Evolutionary conservation across 2,113 vertebrate species (phyloP), one percentile per base, ranked within the genome.

Genomic region (Forbesichthys papilliferus): DNA sequence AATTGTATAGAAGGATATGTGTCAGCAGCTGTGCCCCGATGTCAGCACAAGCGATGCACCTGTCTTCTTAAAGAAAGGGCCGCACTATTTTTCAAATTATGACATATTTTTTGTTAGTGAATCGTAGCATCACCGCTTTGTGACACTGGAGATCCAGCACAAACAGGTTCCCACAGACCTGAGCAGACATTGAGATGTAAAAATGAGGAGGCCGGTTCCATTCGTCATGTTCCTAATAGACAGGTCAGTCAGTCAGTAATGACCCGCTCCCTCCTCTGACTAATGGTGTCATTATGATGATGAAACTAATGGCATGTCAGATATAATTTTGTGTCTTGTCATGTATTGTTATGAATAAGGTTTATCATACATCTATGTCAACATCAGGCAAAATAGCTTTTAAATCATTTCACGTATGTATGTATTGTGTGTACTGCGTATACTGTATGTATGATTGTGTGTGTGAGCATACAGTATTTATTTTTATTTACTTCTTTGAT

Each of bases 1-100:
- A 77, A 77, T 49, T 13, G 34, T 75, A 73, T 72, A 73, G 77
- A 77, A 12, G 11, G 76, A 78, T 64, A 68, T 56, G 73, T 69
- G 71, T 81, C 74, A 75, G 79, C 88, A 86, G 84, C 81, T 85
- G 84, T 73, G 79, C 36, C 36, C 36, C 36, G 36, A 48, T 48
- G 71, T 69, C 68, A 63, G 61, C 68, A 77, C 75, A 60, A 74
- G 62, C 73, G 64, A 34, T 74, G 10, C 68, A 69, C 72, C 75
- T 73, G 69, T 79, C 49, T 74, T 71, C 11, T 36, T 67, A 18
- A 51, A 48, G 33, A 61, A 16, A 48, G 34, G 27, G 59, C 61
- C 11, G n/a, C 61, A 34, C 64, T 64, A 56, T 58, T 54, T 27
- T 14, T 64, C 59, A 66, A 74, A 68, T 42, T 18, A 42, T 34